phyloP scores from a whole-genome alignment of 2,888 invertebrate genomes.

The Drosophila infuscata region DNA sequence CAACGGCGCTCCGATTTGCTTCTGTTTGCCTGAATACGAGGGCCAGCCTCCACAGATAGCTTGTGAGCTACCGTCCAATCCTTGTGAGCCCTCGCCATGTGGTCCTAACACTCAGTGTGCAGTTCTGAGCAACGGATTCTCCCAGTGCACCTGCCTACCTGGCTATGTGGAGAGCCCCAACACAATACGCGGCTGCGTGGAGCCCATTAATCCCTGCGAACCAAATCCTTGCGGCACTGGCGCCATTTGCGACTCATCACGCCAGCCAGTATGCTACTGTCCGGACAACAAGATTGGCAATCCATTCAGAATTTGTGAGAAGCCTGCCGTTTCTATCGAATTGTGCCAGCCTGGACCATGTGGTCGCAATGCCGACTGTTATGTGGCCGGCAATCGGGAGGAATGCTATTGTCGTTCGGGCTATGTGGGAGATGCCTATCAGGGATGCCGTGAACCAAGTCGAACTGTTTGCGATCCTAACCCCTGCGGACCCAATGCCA shows the following conservation, averaged over 20 bases:
- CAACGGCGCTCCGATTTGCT: constrained; percentile 91
- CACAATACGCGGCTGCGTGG: constrained; percentile 93
- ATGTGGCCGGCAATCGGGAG: constrained; percentile 92
- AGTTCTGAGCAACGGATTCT: constrained; percentile 91
- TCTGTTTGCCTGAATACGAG: constrained; percentile 94
- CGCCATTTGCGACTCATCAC: constrained; percentile 92
- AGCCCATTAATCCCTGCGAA: constrained; percentile 92
- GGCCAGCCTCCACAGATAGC: constrained; percentile 91
- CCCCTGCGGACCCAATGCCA: constrained; percentile 92
- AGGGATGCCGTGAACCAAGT: constrained; percentile 90
- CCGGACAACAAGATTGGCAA: constrained; percentile 93
- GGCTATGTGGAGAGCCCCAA: constrained; percentile 95
- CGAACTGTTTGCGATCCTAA: constrained; percentile 90
- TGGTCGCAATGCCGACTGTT: constrained; percentile 93
- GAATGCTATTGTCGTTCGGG: constrained; percentile 93
- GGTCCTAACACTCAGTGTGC: constrained; percentile 95
- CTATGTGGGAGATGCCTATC: constrained; percentile 92
- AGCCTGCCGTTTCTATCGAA: constrained; percentile 87
- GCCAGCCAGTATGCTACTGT: constrained; percentile 93
- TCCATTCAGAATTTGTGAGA: constrained; percentile 91
- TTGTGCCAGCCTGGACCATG: constrained; percentile 94
- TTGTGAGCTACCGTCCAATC: constrained; percentile 90
- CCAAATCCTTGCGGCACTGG: constrained; percentile 92
- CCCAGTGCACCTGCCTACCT: constrained; percentile 94
- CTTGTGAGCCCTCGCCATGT: constrained; percentile 94